Evolutionary conservation across 2,797 vertebrate species (phyloP).

Genomic region (Clamator glandarius): DNA sequence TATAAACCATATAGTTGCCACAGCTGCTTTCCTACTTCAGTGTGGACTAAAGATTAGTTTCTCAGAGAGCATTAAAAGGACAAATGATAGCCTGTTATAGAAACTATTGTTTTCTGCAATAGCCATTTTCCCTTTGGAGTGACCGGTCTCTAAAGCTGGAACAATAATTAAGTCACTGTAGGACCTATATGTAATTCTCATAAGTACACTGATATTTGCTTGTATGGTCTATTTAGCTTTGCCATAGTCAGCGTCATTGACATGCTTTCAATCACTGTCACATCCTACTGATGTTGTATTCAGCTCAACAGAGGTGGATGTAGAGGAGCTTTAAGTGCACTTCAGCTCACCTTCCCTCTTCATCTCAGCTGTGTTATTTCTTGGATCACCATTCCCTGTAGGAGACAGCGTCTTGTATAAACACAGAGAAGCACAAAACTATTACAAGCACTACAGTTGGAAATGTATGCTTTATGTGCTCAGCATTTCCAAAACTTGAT

Average conservation of each 20-base stretch:
- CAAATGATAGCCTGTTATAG: background rate
- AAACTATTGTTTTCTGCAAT: background rate
- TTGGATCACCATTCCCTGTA: background rate
- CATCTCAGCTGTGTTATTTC: background rate
- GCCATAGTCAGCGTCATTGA: background rate
- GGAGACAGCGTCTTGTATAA: background rate
- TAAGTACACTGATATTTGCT: background rate
- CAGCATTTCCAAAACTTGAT: background rate
- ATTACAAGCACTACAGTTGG: background rate
- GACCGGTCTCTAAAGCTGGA: background rate
- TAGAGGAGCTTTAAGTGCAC: background rate
- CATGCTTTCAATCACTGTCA: background rate
- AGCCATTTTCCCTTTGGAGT: background rate
- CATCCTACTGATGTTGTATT: background rate
- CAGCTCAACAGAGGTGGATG: background rate
- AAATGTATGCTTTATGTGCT: background rate
- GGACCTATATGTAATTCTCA: background rate
- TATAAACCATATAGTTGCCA: background rate
- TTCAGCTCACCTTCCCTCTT: background rate
- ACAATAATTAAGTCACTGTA: background rate
- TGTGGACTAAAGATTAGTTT: background rate
- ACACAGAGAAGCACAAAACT: background rate
- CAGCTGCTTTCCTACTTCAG: slow-evolving; percentile 19
- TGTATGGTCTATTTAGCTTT: background rate
- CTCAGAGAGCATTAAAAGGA: background rate